phyloP scores from a whole-genome alignment of 2,113 vertebrate species.

The Callipepla squamata region DNA sequence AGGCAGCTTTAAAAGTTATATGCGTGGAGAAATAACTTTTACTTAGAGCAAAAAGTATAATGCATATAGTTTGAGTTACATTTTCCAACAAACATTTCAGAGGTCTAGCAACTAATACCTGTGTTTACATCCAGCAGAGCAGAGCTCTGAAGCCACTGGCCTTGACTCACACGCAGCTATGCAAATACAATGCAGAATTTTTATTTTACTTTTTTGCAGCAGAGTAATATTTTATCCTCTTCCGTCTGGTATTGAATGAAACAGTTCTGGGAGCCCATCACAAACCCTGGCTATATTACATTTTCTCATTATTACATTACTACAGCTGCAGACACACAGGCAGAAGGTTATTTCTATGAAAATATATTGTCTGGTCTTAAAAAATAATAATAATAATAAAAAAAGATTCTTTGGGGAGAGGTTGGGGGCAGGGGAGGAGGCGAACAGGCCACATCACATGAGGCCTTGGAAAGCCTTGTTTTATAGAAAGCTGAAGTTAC shows the following conservation, averaged over 20 bases:
- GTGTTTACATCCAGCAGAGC: rapidly evolving
- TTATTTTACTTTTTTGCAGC: neutral
- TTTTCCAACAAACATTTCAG: neutral
- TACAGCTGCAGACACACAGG: neutral
- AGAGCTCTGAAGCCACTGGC: neutral
- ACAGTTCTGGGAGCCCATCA: neutral
- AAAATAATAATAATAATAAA: neutral
- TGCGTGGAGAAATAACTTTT: neutral
- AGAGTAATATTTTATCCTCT: neutral
- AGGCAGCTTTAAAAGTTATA: neutral
- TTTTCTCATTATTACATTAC: neutral
- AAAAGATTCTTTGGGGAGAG: too few relatives aligned
- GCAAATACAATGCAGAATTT: neutral
- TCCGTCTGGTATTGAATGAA: neutral
- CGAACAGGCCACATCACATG: rapidly evolving
- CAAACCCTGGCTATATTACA: neutral
- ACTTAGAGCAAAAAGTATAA: neutral
- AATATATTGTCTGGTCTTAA: neutral
- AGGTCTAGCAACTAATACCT: rapidly evolving
- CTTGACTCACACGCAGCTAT: rapidly evolving
- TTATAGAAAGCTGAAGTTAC: neutral
- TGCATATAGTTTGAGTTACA: neutral
- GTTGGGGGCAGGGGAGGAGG: rapidly evolving
- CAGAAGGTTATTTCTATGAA: neutral
- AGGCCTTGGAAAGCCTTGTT: neutral